Conservation (phyloP, 2,113 vertebrate genomes). For the Natator depressus region DNA sequence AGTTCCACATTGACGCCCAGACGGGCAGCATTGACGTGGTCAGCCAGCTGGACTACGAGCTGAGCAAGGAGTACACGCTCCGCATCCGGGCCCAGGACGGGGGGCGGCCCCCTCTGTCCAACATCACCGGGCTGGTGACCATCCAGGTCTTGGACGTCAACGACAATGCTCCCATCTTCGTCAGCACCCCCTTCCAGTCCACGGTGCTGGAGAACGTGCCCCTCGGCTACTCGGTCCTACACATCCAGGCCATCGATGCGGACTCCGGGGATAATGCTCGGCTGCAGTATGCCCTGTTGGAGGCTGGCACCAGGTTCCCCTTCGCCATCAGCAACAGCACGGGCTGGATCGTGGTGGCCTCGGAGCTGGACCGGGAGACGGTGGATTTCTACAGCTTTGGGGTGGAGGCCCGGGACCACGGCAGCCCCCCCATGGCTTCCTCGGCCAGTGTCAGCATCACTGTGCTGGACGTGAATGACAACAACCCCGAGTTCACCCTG, state of each 20-base stretch:
- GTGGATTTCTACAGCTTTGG: slow-evolving; percentile 93
- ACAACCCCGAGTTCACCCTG: slow-evolving; percentile 94
- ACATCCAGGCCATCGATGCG: slow-evolving; percentile 92
- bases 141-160: slow-evolving; percentile 95
- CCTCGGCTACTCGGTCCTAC: slow-evolving; percentile 91
- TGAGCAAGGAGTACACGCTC: slow-evolving; percentile 91
- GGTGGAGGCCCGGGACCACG: slow-evolving; percentile 92
- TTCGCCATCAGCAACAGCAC: slow-evolving; percentile 95
- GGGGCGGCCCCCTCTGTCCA: slow-evolving; percentile 92
- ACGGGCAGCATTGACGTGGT: slow-evolving; percentile 91
- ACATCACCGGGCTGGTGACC: slow-evolving; percentile 92
- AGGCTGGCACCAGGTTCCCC: slow-evolving; percentile 83
- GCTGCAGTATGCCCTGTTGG: slow-evolving; percentile 87
- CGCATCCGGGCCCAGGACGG: slow-evolving; percentile 93
- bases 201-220: slow-evolving; percentile 95
- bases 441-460: slow-evolving; percentile 93
- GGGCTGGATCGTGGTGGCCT: slow-evolving; percentile 92
- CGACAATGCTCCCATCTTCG: slow-evolving; percentile 94
- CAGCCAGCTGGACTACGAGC: slow-evolving; percentile 93
- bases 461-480: slow-evolving; percentile 94
- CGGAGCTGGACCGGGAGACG: slow-evolving; percentile 90
- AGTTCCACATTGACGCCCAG: slow-evolving; percentile 96
- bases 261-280: slow-evolving; percentile 93
- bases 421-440: slow-evolving; percentile 87
- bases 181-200: slow-evolving; percentile 95